Evolutionary conservation across 2,797 vertebrate species (phyloP).

Genomic region (Pantherophis alleghaniensis): DNA sequence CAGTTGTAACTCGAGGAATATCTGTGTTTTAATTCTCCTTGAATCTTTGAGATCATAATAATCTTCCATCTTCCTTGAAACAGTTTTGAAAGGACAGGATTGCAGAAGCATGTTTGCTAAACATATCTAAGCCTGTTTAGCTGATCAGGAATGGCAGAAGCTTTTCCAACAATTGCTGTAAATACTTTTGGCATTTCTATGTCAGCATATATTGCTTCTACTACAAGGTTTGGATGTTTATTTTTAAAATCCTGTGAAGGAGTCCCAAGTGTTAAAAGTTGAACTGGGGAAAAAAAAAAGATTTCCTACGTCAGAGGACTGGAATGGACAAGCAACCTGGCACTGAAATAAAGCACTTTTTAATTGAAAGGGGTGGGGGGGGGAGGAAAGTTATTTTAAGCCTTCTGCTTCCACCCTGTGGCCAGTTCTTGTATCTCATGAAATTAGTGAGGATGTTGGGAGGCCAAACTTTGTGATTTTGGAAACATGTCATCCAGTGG

Average conservation of each 20-base stretch:
- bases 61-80: not conserved
- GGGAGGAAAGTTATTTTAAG: not conserved
- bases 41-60: not conserved
- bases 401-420: conserved; percentile 69
- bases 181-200: not conserved
- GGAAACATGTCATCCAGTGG: not conserved
- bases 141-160: not conserved
- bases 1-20: not conserved
- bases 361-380: not conserved
- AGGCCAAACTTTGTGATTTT: not conserved
- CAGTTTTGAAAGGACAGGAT: not conserved
- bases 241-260: not conserved
- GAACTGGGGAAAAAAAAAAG: not conserved
- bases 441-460: not conserved
- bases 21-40: not conserved
- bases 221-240: not conserved
- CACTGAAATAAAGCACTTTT: not conserved
- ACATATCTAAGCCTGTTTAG: not conserved
- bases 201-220: not conserved
- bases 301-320: not conserved
- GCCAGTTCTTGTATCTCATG: not conserved
- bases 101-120: not conserved
- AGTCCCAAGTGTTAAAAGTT: not conserved
- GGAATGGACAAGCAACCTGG: not conserved
- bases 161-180: not conserved